phyloP scores from a whole-genome alignment of 2,888 invertebrate genomes.

The Copidosoma aretas region DNA sequence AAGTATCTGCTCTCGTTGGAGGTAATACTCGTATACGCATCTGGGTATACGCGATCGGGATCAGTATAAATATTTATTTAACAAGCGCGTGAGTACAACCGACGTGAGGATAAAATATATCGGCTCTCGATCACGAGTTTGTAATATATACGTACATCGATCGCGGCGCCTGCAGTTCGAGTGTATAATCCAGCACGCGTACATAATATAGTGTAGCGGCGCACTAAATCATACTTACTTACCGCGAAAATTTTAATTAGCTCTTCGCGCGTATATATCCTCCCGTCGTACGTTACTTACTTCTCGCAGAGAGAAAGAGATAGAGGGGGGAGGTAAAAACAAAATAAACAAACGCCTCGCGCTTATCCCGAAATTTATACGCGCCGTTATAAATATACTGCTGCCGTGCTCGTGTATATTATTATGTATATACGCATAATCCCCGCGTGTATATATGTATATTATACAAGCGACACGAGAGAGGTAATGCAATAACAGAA shows the following conservation, averaged over 20 bases:
- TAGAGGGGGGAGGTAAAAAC: background rate
- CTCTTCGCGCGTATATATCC: constrained; percentile 22
- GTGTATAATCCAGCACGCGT: constrained; percentile 23
- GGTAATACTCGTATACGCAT: too few species aligned
- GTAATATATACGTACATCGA: too few species aligned
- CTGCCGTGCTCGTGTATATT: too few species aligned
- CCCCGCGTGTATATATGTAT: background rate
- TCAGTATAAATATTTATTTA: too few species aligned
- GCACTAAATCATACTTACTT: constrained; percentile 25
- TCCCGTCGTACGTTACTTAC: background rate
- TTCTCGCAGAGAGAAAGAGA: background rate
- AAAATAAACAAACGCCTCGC: background rate
- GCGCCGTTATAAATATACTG: too few species aligned
- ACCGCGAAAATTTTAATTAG: constrained; percentile 23
- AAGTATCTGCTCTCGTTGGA: too few species aligned
- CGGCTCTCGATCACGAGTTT: too few species aligned
- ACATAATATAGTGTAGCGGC: too few species aligned
- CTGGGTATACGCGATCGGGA: too few species aligned
- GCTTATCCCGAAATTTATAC: constrained; percentile 28
- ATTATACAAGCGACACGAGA: background rate
- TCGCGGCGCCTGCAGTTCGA: constrained; percentile 4
- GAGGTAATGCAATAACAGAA: constrained; percentile 23
- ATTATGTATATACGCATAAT: background rate
- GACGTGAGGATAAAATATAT: too few species aligned
- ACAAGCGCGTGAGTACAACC: too few species aligned